phyloP scores from a whole-genome alignment of 2,888 invertebrate species.

The Himalopsyche kuldschensis region DNA sequence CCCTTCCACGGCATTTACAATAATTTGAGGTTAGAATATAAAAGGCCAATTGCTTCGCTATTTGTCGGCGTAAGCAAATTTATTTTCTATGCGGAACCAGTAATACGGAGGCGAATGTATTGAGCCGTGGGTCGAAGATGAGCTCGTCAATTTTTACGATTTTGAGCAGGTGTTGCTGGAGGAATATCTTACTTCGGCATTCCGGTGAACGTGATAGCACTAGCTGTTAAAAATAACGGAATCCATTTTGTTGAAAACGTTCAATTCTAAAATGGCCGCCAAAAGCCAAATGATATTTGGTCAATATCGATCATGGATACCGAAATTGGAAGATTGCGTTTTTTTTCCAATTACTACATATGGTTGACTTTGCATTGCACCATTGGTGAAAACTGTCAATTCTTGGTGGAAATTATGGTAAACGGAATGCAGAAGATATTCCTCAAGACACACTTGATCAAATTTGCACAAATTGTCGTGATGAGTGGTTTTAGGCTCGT shows the following conservation, averaged over 20 bases:
- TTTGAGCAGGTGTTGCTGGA: neutral
- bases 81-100: neutral
- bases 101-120: neutral
- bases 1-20: too few species aligned
- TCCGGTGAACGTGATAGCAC: neutral
- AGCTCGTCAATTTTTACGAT: neutral
- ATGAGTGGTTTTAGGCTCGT: too few species aligned
- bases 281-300: neutral
- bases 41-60: neutral
- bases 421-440: too few species aligned
- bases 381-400: too few species aligned
- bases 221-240: neutral
- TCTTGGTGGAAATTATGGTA: too few species aligned
- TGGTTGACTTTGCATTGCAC: too few species aligned
- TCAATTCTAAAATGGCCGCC: neutral
- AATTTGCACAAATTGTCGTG: too few species aligned
- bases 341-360: neutral
- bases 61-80: neutral
- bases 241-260: constrained; percentile 1
- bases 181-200: neutral
- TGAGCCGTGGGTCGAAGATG: neutral
- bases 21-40: neutral
- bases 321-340: neutral
- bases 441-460: too few species aligned
- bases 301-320: neutral